Conservation (phyloP, 1,140 invertebrate species). For the Glossosoma conforme region DNA sequence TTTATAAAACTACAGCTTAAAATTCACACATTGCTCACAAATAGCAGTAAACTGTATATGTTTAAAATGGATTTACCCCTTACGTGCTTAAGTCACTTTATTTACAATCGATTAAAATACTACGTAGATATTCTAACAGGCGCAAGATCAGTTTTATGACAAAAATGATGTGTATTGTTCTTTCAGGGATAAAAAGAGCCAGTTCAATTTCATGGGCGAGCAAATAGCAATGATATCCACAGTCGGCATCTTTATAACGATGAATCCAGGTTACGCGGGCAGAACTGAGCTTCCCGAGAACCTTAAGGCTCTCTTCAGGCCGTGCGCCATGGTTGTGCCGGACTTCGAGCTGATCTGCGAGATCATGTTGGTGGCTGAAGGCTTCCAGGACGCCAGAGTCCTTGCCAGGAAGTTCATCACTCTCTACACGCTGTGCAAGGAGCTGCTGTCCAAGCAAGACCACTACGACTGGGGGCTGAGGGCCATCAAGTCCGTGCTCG, state of each 20-base stretch:
- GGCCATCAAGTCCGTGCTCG: conserved; percentile 93
- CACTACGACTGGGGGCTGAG: conserved; percentile 96
- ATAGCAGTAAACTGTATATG: too few relatives aligned
- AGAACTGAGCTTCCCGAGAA: conserved; percentile 86
- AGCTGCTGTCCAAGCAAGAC: conserved; percentile 93
- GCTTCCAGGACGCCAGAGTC: conserved; percentile 90
- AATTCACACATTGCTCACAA: too few relatives aligned
- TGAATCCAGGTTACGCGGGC: conserved; percentile 97
- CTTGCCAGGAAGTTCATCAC: conserved; percentile 95
- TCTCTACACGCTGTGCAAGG: conserved; percentile 90
- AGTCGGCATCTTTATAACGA: conserved; percentile 95
- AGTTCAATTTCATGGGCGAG: conserved; percentile 94
- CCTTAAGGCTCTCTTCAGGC: conserved; percentile 85
- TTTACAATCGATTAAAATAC: too few relatives aligned
- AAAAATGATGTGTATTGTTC: conserved; percentile 11
- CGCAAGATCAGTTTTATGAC: background rate
- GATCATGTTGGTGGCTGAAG: conserved; percentile 97
- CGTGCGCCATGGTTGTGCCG: conserved; percentile 96
- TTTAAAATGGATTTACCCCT: too few relatives aligned
- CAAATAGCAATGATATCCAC: conserved; percentile 75
- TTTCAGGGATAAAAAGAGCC: conserved; percentile 73
- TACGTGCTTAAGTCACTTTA: too few relatives aligned
- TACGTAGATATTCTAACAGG: too few relatives aligned
- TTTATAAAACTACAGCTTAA: too few relatives aligned
- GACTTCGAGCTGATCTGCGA: conserved; percentile 97